phyloP scores from a whole-genome alignment of 2,113 vertebrate species.

The Danionella cerebrum region DNA sequence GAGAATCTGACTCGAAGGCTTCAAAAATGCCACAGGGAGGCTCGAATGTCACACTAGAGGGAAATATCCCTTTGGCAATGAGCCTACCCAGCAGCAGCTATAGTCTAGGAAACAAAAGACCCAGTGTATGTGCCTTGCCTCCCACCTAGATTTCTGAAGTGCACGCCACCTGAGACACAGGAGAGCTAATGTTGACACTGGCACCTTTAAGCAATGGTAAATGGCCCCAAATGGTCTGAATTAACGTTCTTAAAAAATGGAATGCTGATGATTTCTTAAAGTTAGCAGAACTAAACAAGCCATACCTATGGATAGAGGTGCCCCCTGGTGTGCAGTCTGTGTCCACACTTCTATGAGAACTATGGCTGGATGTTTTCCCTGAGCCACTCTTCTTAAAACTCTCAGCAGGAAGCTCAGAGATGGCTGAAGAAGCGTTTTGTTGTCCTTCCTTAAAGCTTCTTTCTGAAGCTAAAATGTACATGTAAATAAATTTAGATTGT shows the following conservation, averaged over 20 bases:
- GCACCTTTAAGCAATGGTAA: background rate
- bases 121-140: conserved; percentile 38
- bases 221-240: no score
- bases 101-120: conserved; percentile 48
- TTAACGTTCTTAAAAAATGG: no score
- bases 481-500: background rate
- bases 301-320: conserved; percentile 70
- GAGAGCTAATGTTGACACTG: background rate
- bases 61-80: conserved; percentile 41
- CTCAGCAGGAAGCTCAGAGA: conserved; percentile 61
- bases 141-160: background rate
- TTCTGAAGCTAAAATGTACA: conserved; percentile 39
- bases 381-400: conserved; percentile 59
- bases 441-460: conserved; percentile 70
- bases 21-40: conserved; percentile 35
- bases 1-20: conserved; percentile 46
- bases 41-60: conserved; percentile 42
- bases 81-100: conserved; percentile 31
- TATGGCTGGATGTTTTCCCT: conserved; percentile 55
- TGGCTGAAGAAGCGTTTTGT: conserved; percentile 50
- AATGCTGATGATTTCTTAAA: no score
- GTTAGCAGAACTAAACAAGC: background rate
- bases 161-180: background rate
- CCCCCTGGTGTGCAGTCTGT: conserved; percentile 66
- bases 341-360: conserved; percentile 59